Evolutionary conservation across 2,888 invertebrate species (phyloP).

Genomic region (Resseliella maxima): DNA sequence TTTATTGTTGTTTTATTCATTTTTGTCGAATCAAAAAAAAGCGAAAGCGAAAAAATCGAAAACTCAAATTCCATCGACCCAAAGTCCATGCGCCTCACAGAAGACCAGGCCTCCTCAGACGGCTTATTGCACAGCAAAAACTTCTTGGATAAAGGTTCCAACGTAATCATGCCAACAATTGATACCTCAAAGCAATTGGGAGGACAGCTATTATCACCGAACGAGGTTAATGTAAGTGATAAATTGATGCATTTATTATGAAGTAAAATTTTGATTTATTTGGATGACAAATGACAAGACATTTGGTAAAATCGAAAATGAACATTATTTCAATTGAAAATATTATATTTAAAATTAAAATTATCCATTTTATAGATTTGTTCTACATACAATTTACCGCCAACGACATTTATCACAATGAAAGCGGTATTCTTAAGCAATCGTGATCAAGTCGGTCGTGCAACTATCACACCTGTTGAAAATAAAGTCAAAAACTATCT

Average conservation of each 20-base stretch:
- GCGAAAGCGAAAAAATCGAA: conserved; percentile 68
- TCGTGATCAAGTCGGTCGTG: neutral
- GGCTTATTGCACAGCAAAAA: conserved; percentile 69
- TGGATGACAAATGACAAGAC: too few relatives aligned
- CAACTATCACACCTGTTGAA: conserved; percentile 60
- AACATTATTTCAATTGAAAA: neutral
- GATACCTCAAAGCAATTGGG: conserved; percentile 65
- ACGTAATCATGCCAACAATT: conserved; percentile 67
- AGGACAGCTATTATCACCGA: conserved; percentile 73
- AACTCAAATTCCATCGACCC: conserved; percentile 85
- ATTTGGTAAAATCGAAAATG: neutral
- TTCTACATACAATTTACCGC: conserved; percentile 80
- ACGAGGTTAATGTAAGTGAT: conserved; percentile 73
- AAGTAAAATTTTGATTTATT: neutral
- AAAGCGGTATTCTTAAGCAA: conserved; percentile 82
- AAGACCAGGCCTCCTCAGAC: conserved; percentile 67
- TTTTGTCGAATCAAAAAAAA: conserved; percentile 33
- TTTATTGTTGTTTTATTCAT: conserved; percentile 7
- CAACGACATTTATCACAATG: conserved; percentile 88
- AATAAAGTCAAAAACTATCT: conserved; percentile 69
- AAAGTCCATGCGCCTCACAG: conserved; percentile 85
- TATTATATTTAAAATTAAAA: neutral
- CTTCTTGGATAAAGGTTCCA: conserved; percentile 69
- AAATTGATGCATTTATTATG: conserved; percentile 46
- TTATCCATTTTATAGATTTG: conserved; percentile 73